These are phyloP conservation scores for Syngnathus scovelli DNA, from an alignment of 2,113 vertebrate species.

Conservation along the genomic window DNA sequence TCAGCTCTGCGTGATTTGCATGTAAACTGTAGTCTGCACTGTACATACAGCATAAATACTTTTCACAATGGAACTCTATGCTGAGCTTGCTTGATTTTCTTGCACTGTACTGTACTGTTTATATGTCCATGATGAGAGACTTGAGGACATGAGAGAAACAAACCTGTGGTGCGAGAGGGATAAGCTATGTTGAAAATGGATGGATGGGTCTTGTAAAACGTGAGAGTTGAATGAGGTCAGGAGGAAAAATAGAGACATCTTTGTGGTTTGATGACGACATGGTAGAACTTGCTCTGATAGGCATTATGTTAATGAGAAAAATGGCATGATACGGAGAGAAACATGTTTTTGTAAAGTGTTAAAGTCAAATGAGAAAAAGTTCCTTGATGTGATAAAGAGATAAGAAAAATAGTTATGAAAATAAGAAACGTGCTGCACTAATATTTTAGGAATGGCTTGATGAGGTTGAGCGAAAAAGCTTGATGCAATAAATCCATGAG, in stretches of 20 bases:
- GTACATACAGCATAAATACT: background rate
- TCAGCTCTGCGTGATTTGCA: slow-evolving; percentile 44
- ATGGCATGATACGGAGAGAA: background rate
- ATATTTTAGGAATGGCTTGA: too few relatives aligned
- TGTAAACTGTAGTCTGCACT: slow-evolving; percentile 40
- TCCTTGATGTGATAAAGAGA: background rate
- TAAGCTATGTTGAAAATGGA: background rate
- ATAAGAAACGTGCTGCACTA: too few relatives aligned
- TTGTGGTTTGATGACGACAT: background rate
- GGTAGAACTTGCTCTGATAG: background rate
- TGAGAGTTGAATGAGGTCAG: background rate
- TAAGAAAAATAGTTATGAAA: background rate
- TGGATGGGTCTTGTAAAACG: background rate
- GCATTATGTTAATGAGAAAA: background rate
- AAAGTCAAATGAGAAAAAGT: too few relatives aligned
- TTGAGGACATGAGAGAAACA: background rate
- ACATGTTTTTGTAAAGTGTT: too few relatives aligned
- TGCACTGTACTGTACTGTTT: background rate
- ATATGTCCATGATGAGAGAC: background rate
- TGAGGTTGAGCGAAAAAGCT: too few relatives aligned
- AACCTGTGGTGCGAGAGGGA: too few relatives aligned
- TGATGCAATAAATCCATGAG: too few relatives aligned
- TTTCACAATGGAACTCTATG: background rate
- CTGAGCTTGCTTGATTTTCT: background rate
- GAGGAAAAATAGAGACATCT: background rate